These are phyloP conservation scores for Murina feae DNA, from an alignment of 2,113 vertebrate species.

Conservation along the genomic window DNA sequence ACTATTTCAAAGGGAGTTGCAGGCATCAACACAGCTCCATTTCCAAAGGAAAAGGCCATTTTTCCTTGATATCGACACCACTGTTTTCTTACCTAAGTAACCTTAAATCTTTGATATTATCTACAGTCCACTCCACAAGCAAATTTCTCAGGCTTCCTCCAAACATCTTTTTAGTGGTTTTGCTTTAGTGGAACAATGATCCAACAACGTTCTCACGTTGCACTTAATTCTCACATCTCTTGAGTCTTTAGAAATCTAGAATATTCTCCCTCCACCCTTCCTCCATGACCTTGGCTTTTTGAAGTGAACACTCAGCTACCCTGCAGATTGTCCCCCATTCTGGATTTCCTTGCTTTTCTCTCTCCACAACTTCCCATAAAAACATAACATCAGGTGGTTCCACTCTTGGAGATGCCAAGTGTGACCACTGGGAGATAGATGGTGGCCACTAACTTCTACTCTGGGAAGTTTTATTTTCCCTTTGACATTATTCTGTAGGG, in stretches of 20 bases:
- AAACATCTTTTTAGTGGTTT: neutral
- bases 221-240: neutral
- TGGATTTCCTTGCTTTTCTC: neutral
- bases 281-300: neutral
- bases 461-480: neutral
- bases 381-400: too few species aligned
- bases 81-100: neutral
- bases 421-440: neutral
- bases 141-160: neutral
- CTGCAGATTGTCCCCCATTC: neutral
- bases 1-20: too few species aligned
- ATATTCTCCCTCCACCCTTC: neutral
- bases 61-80: neutral
- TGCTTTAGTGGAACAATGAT: neutral
- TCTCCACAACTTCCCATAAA: neutral
- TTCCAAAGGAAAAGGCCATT: neutral
- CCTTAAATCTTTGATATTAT: neutral
- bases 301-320: neutral
- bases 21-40: neutral
- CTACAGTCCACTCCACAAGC: fast-evolving
- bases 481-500: neutral
- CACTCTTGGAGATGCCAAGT: fast-evolving
- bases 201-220: neutral
- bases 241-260: neutral
- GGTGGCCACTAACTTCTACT: neutral